Conservation (phyloP, 1,140 invertebrate species). For the Pogonognathellus flavescens region DNA sequence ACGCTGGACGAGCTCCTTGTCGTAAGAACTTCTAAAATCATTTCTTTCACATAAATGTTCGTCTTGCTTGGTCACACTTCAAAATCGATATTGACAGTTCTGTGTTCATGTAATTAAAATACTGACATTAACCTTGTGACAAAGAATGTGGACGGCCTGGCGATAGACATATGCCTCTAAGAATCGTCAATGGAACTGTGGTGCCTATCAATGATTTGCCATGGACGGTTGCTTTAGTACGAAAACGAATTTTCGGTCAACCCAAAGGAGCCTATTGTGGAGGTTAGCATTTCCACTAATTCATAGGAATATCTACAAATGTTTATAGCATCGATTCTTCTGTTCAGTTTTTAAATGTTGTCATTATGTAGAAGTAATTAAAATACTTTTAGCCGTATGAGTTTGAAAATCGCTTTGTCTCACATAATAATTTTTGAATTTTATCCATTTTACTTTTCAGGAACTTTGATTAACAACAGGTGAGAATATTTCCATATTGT, state of each 20-base stretch:
- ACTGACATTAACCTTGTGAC: neutral
- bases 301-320: too few species aligned
- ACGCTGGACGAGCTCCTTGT: slow-evolving; percentile 54
- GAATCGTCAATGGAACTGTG: slow-evolving; percentile 60
- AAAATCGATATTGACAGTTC: neutral
- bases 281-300: too few species aligned
- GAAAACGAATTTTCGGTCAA: slow-evolving; percentile 48
- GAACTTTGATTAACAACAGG: slow-evolving; percentile 61
- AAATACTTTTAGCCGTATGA: too few species aligned
- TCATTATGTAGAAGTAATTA: too few species aligned
- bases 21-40: neutral
- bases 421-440: too few species aligned
- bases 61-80: neutral
- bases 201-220: slow-evolving; percentile 60
- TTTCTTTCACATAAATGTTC: neutral
- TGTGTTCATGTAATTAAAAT: too few species aligned
- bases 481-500: neutral
- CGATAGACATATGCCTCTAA: slow-evolving; percentile 50
- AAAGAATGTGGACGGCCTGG: slow-evolving; percentile 58
- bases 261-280: slow-evolving; percentile 57
- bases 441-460: neutral
- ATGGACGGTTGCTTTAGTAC: slow-evolving; percentile 56
- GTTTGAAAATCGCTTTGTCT: too few species aligned
- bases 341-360: too few species aligned
- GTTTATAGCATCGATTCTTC: neutral